Evolutionary conservation across 2,888 invertebrate species (phyloP), one percentile per base, ranked within the genome.

Genomic region (Ophion costatus): DNA sequence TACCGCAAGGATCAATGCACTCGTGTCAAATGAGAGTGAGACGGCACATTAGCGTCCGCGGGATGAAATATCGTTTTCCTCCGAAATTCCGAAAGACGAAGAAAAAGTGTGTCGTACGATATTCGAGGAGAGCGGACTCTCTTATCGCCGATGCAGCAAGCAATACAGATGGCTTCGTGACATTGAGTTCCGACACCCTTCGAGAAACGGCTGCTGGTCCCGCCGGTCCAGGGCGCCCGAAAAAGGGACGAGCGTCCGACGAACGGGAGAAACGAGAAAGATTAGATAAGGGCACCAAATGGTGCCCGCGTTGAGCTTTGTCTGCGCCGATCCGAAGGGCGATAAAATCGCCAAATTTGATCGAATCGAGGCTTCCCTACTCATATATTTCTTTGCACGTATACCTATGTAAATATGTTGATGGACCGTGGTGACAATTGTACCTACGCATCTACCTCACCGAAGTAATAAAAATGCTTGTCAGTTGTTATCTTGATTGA

Each of bases 281-380:
- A 87, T 87, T 86, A 86, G 87, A 87, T 87, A 87, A 77, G n/a
- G 17, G 29, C 57, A 71, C 80, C 87, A 87, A 78, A 87, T 86
- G 86, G 63, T 80, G 61, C 42, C 38, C 51, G 51, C n/a, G 33
- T 42, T 42, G 17, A 51, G 51, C 76, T 66, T 38, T 67, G 38
- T 76, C 69, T 59, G 67, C 45, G 17, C 51, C 80, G 81, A 82
- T 84, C 57, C 80, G 78, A 82, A 82, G 78, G 69, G 64, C 70
- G 83, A 85, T 85, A 85, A 77, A 20, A 77, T 67, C 80, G 45
- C 79, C 83, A 82, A 80, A 75, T 63, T 42, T 42, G 80, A 83
- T 80, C 83, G 80, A 85, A 87, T 86, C 76, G 76, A 78, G 79
- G 76, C 83, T 71, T 81, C n/a, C 11, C 24, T 45, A 45, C 63